Evolutionary conservation across 2,888 invertebrate genomes (phyloP), one percentile per base, ranked within the genome.

Genomic region (Odontocerum albicorne): DNA sequence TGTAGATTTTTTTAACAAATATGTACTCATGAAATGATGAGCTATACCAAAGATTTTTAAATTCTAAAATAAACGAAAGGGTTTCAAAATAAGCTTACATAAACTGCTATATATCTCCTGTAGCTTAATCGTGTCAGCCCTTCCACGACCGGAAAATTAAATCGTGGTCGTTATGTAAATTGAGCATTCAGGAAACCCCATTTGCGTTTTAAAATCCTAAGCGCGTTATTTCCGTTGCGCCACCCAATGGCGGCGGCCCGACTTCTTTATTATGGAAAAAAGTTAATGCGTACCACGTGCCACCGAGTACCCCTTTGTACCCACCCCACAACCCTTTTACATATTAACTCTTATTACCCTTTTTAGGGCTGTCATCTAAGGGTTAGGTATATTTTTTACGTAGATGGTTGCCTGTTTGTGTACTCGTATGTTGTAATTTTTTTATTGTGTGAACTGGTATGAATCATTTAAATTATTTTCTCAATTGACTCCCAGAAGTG

Each of bases 201-300:
- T 58, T 58, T 55, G 54, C 58, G 58, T 55, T 55, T 58, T 50
- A 58, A 58, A 58, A 50, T 58, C 57, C 54, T 49, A 49, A 52
- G 45, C 49, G 20, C 27, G 45, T 55, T 49, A 47, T 10, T 40
- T 40, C 50, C 16, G 16, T 39, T 6, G 49, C 36, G 46, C 38
- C 44, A 49, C 22, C 59, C 59, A 51, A 59, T 59, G 12, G 38
- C 39, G 40, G 17, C 22, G 32, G 33, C 36, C 38, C 45, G 45
- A 22, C 13, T 49, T 46, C 35, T 60, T 54, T 51, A 54, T 50
- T 40, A 39, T 46, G 15, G 33, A 54, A 40, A 55, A 60, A 51
- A 57, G 60, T 53, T 60, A 60, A 60, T 57, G 47, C 57, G 45
- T 33, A 50, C 54, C 57, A 57, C 60, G 57, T 60, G 60, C 39